Evolutionary conservation across 2,797 vertebrate genomes (phyloP).

Genomic region (Anniella stebbinsi): DNA sequence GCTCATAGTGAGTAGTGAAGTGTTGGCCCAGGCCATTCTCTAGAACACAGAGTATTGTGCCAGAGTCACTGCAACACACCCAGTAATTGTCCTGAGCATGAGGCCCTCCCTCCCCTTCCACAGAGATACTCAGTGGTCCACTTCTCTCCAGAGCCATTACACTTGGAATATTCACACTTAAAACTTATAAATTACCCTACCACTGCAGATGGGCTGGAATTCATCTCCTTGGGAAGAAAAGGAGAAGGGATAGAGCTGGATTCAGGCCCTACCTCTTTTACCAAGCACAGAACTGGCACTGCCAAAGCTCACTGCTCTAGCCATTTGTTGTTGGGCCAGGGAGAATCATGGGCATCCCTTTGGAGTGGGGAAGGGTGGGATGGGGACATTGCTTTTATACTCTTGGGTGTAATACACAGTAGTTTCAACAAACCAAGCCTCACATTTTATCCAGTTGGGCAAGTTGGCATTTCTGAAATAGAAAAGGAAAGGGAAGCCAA

Average conservation of each 20-base stretch:
- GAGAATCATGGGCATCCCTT: not conserved
- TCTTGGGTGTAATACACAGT: not conserved
- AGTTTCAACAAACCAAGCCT: not conserved
- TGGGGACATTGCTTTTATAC: not conserved
- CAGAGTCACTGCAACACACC: not conserved
- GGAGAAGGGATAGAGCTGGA: not conserved
- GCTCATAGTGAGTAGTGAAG: not conserved
- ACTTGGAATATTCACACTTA: not conserved
- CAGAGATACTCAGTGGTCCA: not conserved
- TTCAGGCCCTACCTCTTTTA: not conserved
- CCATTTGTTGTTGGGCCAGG: not conserved
- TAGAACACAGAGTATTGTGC: not conserved
- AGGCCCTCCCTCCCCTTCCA: not conserved
- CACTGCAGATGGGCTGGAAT: not conserved
- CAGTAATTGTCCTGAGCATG: not conserved
- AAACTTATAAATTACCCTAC: not conserved
- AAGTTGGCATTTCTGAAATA: not conserved
- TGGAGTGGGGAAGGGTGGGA: not conserved
- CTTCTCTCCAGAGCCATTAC: not conserved
- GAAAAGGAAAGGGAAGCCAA: not conserved
- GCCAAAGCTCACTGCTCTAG: not conserved
- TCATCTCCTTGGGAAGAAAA: not conserved
- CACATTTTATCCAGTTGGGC: not conserved
- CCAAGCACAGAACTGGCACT: not conserved
- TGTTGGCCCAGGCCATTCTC: not conserved